Evolutionary conservation across 2,797 vertebrate genomes (phyloP).

Genomic region (Periophthalmus magnuspinnatus): DNA sequence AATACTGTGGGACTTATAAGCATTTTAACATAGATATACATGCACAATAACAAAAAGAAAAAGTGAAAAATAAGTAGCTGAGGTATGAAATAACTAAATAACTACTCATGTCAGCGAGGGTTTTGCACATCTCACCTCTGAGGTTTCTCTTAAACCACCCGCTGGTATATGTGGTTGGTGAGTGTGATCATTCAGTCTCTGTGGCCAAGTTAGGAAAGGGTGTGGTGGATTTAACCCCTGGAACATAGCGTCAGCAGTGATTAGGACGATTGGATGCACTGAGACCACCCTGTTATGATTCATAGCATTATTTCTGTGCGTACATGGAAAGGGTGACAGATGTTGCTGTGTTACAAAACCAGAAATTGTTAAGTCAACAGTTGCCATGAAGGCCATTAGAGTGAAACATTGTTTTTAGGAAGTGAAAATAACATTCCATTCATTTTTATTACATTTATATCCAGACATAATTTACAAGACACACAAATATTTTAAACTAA

Average conservation of each 20-base stretch:
- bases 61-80: not conserved
- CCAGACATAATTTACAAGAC: not conserved
- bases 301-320: slow-evolving; percentile 8
- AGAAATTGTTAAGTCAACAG: not conserved
- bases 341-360: slow-evolving; percentile 3
- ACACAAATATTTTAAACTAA: not conserved
- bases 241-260: slow-evolving; percentile 57
- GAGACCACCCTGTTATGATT: slow-evolving; percentile 18
- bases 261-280: slow-evolving; percentile 26
- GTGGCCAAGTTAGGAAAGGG: slow-evolving; percentile 44
- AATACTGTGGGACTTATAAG: too few relatives aligned
- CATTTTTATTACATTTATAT: not conserved
- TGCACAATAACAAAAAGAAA: not conserved
- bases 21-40: too few relatives aligned
- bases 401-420: slow-evolving; percentile 1
- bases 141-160: slow-evolving; percentile 4
- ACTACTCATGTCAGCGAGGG: not conserved
- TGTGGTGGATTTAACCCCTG: slow-evolving; percentile 47
- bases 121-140: slow-evolving; percentile 31
- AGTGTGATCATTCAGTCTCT: slow-evolving; percentile 31
- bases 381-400: not conserved
- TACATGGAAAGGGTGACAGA: slow-evolving; percentile 12
- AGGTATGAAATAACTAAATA: not conserved
- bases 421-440: not conserved
- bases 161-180: slow-evolving; percentile 3